Conservation (phyloP, 1,140 invertebrate species). For the Drosophila simulans region DNA sequence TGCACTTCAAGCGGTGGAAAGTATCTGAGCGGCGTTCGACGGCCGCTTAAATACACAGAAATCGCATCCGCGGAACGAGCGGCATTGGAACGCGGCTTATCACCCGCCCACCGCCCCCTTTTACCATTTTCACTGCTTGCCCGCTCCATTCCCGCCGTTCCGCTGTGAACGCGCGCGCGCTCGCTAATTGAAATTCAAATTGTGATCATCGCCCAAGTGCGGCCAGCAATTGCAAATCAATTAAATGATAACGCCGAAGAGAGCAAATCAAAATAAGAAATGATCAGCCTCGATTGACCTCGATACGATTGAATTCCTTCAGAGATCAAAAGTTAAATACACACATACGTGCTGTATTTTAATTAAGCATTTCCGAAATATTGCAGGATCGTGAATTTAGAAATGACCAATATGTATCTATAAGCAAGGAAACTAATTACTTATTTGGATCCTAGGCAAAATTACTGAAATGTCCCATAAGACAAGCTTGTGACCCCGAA, state of each 20-base stretch:
- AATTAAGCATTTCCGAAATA: too few relatives aligned
- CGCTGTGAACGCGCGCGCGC: not conserved
- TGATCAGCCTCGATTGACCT: not conserved
- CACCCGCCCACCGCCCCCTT: conserved; percentile 6
- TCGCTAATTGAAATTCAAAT: conserved; percentile 59
- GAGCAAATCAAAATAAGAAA: conserved; percentile 5
- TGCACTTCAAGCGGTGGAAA: conserved; percentile 65
- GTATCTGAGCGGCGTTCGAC: conserved; percentile 69
- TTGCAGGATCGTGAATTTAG: too few relatives aligned
- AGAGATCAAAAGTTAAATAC: not conserved
- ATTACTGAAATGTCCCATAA: not conserved
- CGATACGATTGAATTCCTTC: not conserved
- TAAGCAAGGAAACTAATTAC: not conserved
- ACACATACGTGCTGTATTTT: not conserved
- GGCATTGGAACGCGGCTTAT: conserved; percentile 55
- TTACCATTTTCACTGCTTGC: not conserved
- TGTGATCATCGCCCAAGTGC: conserved; percentile 33
- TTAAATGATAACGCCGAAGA: conserved; percentile 31
- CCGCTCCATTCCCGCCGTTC: conserved; percentile 8
- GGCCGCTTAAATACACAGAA: conserved; percentile 72
- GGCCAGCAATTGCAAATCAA: conserved; percentile 46
- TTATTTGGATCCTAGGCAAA: not conserved
- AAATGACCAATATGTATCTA: too few relatives aligned
- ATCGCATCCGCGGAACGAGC: conserved; percentile 33
- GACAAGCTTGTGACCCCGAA: not conserved